Percentiles rank a stretch among this genome's conserved stretches.
phyloP scores from a whole-genome alignment of 2,888 invertebrate species.

The Parochlus steinenii region DNA sequence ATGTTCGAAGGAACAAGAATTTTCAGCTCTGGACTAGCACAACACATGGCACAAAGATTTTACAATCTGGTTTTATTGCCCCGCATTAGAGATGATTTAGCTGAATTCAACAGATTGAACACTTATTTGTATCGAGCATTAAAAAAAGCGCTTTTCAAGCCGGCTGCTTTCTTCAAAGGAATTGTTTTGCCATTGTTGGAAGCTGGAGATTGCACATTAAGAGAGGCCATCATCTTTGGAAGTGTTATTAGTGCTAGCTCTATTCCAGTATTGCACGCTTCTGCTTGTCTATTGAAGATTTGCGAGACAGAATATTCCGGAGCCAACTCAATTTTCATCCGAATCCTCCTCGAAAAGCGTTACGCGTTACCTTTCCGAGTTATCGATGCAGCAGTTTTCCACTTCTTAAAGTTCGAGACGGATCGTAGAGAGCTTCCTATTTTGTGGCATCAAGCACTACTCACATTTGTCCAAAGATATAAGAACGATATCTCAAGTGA shows the following conservation, averaged over 20 bases:
- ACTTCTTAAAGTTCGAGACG: slow-evolving; percentile 80
- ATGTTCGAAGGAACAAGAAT: slow-evolving; percentile 78
- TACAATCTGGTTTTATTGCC: slow-evolving; percentile 88
- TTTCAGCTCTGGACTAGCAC: slow-evolving; percentile 92
- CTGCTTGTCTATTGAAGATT: slow-evolving; percentile 86
- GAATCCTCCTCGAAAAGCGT: slow-evolving; percentile 91
- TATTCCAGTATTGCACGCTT: slow-evolving; percentile 87
- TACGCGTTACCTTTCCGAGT: slow-evolving; percentile 93
- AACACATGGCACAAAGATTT: slow-evolving; percentile 91
- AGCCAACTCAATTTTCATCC: slow-evolving; percentile 85
- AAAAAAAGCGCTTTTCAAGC: slow-evolving; percentile 85
- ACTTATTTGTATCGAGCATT: slow-evolving; percentile 92
- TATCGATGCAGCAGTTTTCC: slow-evolving; percentile 85
- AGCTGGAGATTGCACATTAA: slow-evolving; percentile 79
- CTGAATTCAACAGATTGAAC: slow-evolving; percentile 87
- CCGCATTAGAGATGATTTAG: slow-evolving; percentile 83
- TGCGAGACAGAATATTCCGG: slow-evolving; percentile 97
- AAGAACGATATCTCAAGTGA: slow-evolving; percentile 88
- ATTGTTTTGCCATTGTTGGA: slow-evolving; percentile 54
- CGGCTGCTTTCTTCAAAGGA: slow-evolving; percentile 96
- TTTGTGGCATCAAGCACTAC: slow-evolving; percentile 89
- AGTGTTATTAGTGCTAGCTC: slow-evolving; percentile 82
- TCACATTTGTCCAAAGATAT: slow-evolving; percentile 89
- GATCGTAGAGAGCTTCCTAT: slow-evolving; percentile 80
- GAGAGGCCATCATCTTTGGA: slow-evolving; percentile 91